These are phyloP conservation scores for Dolichotis patagonum DNA, from an alignment of 2,113 vertebrate species.

Conservation along the genomic window DNA sequence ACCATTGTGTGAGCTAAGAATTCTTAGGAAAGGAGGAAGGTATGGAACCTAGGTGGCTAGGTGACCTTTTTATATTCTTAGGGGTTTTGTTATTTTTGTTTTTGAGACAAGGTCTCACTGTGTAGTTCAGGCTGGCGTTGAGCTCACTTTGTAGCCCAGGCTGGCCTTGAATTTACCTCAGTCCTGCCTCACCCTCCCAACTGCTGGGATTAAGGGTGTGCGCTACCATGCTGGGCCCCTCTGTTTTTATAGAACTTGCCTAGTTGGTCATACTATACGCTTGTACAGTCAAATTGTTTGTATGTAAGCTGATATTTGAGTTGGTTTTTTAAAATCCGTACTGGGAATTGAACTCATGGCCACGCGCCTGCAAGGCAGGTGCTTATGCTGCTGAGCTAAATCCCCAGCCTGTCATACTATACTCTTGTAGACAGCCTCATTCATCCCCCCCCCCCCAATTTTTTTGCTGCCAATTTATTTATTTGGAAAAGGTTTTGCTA, in stretches of 20 bases:
- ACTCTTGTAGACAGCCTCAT: neutral
- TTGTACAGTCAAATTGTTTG: too few species aligned
- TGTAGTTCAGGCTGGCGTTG: too few species aligned
- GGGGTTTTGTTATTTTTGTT: neutral
- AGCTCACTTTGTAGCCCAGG: too few species aligned
- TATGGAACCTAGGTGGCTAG: neutral
- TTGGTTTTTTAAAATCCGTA: too few species aligned
- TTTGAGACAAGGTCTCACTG: neutral
- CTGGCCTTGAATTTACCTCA: too few species aligned
- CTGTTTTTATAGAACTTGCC: too few species aligned
- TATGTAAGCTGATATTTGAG: too few species aligned
- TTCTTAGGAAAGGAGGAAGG: conserved; percentile 13
- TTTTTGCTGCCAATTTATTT: neutral
- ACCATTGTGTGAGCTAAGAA: neutral
- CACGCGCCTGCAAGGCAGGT: too few species aligned
- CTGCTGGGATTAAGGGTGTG: too few species aligned
- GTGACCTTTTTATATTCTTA: neutral
- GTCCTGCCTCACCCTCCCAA: too few species aligned
- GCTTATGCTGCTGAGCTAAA: too few species aligned
- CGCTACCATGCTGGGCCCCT: too few species aligned
- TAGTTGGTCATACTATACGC: neutral
- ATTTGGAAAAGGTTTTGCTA: neutral
- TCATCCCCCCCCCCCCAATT: neutral
- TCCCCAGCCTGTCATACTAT: neutral
- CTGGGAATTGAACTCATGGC: neutral